Conservation (phyloP, 2,888 invertebrate species). For the Dryobota labecula region DNA sequence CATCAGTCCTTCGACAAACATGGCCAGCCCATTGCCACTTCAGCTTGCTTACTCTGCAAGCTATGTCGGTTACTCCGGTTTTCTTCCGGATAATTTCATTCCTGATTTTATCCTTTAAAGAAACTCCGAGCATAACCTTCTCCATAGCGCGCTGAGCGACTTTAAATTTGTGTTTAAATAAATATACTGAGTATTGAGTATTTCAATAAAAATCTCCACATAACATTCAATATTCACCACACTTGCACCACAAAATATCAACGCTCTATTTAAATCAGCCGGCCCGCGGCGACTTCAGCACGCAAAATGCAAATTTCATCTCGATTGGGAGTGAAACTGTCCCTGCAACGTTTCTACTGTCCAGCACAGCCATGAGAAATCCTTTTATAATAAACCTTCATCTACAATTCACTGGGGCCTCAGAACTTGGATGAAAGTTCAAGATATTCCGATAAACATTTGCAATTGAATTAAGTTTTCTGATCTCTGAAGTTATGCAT, state of each 20-base stretch:
- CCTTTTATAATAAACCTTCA: conserved; percentile 59
- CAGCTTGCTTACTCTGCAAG: too few relatives aligned
- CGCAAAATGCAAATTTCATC: conserved; percentile 86
- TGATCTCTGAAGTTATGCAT: not conserved
- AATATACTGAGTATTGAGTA: too few relatives aligned
- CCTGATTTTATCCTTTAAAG: too few relatives aligned
- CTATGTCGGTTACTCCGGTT: too few relatives aligned
- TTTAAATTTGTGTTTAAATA: too few relatives aligned
- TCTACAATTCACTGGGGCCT: conserved; percentile 38
- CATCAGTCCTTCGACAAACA: too few relatives aligned
- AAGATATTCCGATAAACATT: conserved; percentile 54
- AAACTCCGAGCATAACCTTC: too few relatives aligned
- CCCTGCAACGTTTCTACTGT: conserved; percentile 66
- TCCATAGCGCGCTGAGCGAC: too few relatives aligned
- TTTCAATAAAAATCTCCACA: not conserved
- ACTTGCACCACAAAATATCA: conserved; percentile 65
- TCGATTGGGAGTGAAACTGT: conserved; percentile 80
- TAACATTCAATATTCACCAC: conserved; percentile 14
- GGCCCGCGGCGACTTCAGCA: conserved; percentile 72
- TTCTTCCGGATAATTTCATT: too few relatives aligned
- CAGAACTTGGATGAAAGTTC: conserved; percentile 49
- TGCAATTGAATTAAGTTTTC: conserved; percentile 42
- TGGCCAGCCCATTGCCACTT: too few relatives aligned
- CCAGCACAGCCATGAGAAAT: conserved; percentile 56
- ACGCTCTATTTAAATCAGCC: conserved; percentile 78